A percentile compares a stretch with the other conserved stretches of the same genome.
Evolutionary conservation across 2,113 vertebrate species (phyloP).

Genomic region (Manacus vitellinus): DNA sequence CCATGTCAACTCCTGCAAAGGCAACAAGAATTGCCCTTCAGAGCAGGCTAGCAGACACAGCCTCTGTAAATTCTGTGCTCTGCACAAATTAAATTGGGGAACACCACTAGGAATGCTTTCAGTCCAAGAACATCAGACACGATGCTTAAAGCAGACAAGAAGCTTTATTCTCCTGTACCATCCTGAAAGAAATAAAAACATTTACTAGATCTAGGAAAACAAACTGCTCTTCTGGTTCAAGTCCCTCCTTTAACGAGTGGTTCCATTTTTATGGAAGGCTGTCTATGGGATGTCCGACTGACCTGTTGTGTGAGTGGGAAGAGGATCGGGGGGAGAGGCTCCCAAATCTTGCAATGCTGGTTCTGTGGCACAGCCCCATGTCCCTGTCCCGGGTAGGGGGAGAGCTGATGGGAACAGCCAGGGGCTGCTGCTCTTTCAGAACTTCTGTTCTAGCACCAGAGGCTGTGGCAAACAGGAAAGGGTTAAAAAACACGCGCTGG

Average conservation of each 20-base stretch:
- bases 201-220: background rate
- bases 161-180: background rate
- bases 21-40: background rate
- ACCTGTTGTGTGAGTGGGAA: slow-evolving; percentile 76
- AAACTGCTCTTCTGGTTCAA: background rate
- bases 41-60: background rate
- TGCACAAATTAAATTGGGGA: background rate
- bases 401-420: slow-evolving; percentile 48
- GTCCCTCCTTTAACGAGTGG: background rate
- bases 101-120: background rate
- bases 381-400: slow-evolving; percentile 76
- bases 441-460: slow-evolving; percentile 66
- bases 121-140: background rate
- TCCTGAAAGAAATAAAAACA: background rate
- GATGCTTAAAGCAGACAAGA: background rate
- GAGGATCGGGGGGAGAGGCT: slow-evolving; percentile 67
- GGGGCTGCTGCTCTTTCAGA: slow-evolving; percentile 75
- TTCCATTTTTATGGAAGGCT: background rate
- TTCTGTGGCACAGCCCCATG: slow-evolving; percentile 3
- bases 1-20: background rate
- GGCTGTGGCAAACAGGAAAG: slow-evolving; percentile 13
- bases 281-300: background rate
- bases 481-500: background rate
- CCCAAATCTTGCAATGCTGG: slow-evolving; percentile 1
- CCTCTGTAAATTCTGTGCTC: background rate